phyloP scores from a whole-genome alignment of 2,113 vertebrate species.

The Hyperopisus bebe region DNA sequence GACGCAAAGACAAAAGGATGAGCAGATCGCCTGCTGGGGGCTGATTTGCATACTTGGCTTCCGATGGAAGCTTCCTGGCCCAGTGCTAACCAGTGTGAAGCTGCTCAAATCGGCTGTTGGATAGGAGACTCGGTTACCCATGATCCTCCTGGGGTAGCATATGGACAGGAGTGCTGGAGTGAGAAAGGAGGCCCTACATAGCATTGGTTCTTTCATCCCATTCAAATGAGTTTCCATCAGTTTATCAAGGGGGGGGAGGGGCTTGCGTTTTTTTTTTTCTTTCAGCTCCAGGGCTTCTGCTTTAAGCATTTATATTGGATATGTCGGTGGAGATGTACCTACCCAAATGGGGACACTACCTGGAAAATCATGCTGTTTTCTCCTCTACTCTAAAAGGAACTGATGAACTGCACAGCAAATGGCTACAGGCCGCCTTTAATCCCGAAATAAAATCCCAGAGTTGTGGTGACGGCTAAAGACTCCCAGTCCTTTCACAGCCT shows the following conservation, averaged over 20 bases:
- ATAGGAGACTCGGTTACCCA: neutral
- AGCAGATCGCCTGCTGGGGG: conserved; percentile 32
- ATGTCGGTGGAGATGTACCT: neutral
- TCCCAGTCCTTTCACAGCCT: neutral
- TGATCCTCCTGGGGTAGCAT: neutral
- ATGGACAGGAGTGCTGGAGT: neutral
- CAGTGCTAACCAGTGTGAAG: neutral
- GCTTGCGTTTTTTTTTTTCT: neutral
- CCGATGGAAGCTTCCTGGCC: neutral
- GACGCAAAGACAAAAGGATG: conserved; percentile 31
- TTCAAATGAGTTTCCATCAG: neutral
- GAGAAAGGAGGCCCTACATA: neutral
- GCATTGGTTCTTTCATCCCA: neutral
- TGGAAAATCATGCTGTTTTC: neutral
- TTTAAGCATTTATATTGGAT: too few species aligned
- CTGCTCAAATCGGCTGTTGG: neutral
- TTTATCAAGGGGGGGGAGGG: too few species aligned
- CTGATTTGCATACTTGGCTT: neutral
- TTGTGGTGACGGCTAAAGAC: neutral
- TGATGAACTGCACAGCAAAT: neutral
- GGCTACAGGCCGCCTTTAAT: neutral
- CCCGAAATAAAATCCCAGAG: neutral
- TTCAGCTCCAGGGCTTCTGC: neutral
- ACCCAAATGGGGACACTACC: neutral
- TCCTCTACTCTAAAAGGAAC: neutral